A percentile compares a stretch with the other conserved stretches of the same genome.
Evolutionary conservation across 1,140 invertebrate species (phyloP).

Genomic region (Lepidurus packardi): DNA sequence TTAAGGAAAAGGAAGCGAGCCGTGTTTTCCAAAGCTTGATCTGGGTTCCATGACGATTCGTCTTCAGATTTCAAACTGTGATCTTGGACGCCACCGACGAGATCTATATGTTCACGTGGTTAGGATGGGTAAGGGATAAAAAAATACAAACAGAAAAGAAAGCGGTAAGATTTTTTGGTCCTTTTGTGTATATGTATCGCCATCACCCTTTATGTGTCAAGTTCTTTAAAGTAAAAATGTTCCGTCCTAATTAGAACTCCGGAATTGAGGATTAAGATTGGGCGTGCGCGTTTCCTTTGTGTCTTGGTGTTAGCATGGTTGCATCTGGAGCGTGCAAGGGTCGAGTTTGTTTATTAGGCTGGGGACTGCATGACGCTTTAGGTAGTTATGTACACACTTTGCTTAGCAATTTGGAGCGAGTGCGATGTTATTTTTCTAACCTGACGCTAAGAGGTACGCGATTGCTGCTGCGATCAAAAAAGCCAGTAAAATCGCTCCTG

Average conservation of each 20-base stretch:
- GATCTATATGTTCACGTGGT: constrained; percentile 4
- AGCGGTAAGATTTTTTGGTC: constrained; percentile 13
- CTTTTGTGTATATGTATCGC: neutral
- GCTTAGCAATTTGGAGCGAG: neutral
- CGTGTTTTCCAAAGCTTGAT: constrained; percentile 9
- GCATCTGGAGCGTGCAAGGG: neutral
- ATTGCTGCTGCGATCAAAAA: constrained; percentile 12
- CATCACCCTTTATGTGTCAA: neutral
- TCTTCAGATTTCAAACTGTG: constrained; percentile 23
- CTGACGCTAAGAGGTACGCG: constrained; percentile 25
- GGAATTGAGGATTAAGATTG: neutral
- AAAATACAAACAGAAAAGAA: neutral
- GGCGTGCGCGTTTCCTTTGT: neutral
- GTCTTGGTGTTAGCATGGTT: constrained; percentile 1
- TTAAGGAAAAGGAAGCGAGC: constrained; percentile 28
- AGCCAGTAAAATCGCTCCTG: constrained; percentile 23
- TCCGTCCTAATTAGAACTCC: neutral
- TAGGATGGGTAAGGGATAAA: neutral
- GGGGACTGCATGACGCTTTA: neutral
- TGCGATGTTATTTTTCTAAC: neutral
- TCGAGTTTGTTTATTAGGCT: neutral
- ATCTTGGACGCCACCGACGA: neutral
- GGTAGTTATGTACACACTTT: neutral
- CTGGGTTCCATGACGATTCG: neutral
- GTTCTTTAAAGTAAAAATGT: constrained; percentile 3